Percentiles rank a stretch among this genome's conserved stretches.
phyloP scores from a whole-genome alignment of 2,888 invertebrate species.

The Blastobasis adustella region DNA sequence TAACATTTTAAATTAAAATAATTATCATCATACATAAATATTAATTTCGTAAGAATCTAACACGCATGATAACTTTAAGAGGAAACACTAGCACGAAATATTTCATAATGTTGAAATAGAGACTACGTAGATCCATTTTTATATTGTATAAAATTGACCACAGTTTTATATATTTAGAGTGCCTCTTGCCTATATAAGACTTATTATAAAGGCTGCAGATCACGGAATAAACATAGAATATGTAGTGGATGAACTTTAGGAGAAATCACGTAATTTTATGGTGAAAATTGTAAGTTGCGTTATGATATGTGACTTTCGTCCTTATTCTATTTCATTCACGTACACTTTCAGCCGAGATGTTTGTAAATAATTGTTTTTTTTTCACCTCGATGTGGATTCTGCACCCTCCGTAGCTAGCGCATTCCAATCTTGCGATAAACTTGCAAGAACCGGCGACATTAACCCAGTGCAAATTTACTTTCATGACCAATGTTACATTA shows the following conservation, averaged over 20 bases:
- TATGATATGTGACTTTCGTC: conserved; percentile 68
- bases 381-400: not conserved
- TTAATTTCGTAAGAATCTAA: conserved; percentile 46
- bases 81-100: conserved; percentile 62
- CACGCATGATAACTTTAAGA: conserved; percentile 50
- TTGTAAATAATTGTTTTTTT: not conserved
- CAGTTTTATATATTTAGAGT: conserved; percentile 78
- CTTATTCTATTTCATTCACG: conserved; percentile 17
- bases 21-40: conserved; percentile 14
- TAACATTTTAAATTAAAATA: conserved; percentile 15
- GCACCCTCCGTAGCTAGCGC: conserved; percentile 52
- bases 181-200: conserved; percentile 78
- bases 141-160: conserved; percentile 71
- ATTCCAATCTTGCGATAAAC: conserved; percentile 55
- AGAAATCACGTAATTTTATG: conserved; percentile 63
- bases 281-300: conserved; percentile 76
- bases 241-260: conserved; percentile 62
- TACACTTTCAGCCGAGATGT: not conserved
- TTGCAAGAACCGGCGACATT: conserved; percentile 19
- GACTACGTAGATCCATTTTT: conserved; percentile 65
- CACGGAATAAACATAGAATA: conserved; percentile 72
- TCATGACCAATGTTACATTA: conserved; percentile 52
- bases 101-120: conserved; percentile 60
- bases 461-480: conserved; percentile 47
- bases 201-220: conserved; percentile 75